Base-by-base conservation (phyloP, 2,797 vertebrate genomes). In the Crax fasciolata region DNA sequence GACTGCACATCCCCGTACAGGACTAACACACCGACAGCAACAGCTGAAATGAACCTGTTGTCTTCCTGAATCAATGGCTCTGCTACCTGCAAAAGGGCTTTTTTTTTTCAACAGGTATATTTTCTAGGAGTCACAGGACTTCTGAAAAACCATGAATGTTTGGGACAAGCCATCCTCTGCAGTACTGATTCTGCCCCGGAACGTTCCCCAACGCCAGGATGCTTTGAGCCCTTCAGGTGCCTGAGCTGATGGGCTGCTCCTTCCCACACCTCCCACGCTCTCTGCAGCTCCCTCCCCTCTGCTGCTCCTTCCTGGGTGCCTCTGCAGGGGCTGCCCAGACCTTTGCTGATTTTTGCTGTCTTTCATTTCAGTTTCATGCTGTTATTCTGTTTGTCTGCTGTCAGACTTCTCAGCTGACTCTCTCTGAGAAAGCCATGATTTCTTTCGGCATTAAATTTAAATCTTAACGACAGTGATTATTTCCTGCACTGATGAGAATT, bases 401-500 rank as follows among this genome's bases (percentile, higher is more conserved):
- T 51, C 57, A 80, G 71, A 67, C 67, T 61, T 79, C 39, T 46
- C 71, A 77, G 63, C 55, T 57, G 27, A 70, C 73, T 79, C 46
- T 6, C 79, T 23, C 55, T 0, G 0, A 84, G 39, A 25, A 88
- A 94, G 68, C 41, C 13, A 24, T 48, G 39, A 63, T 63, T 91
- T 79, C 80, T 91, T 94, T 78, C 49, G 71, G 67, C 67, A 58
- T 86, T 89, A 79, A 57, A 59, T 87, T 80, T 85, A 57, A 90
- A 89, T 71, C 49, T 62, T 85, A 86, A 75, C 68, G 30, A 70
- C 65, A 49, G 67, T 24, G 70, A 67, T 95, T 94, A 73, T 78
- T 90, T 88, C 68, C 71, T 79, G 74, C 41, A 67, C 58, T 3
- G 35, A 52, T 76, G 57, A 94, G 63, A 70, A 52, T 51, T 94